phyloP scores from a whole-genome alignment of 2,113 vertebrate species.

The Labrus mixtus region DNA sequence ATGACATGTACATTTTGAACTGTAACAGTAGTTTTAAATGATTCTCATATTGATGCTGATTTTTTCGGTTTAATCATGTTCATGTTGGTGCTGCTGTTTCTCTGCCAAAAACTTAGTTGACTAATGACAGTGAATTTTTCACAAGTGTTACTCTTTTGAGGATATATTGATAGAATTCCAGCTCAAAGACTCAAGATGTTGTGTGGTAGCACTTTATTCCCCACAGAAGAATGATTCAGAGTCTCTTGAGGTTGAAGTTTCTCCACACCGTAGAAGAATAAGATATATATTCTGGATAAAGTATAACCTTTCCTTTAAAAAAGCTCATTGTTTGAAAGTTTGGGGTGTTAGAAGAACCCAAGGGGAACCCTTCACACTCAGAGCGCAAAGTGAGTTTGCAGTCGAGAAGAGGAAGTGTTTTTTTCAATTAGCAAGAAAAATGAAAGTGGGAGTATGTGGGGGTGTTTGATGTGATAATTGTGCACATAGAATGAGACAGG shows the following conservation, averaged over 20 bases:
- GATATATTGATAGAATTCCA: constrained; percentile 8
- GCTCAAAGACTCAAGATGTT: constrained; percentile 5
- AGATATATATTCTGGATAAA: constrained; percentile 6
- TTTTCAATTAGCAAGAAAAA: constrained; percentile 65
- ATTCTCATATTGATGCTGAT: too few relatives aligned
- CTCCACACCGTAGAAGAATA: neutral
- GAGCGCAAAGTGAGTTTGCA: constrained; percentile 62
- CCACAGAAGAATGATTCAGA: constrained; percentile 7
- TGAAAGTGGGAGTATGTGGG: constrained; percentile 1
- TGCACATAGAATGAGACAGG: constrained; percentile 11
- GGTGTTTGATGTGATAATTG: constrained; percentile 53
- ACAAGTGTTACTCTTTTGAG: neutral
- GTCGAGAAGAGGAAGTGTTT: constrained; percentile 57
- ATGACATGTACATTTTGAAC: too few relatives aligned
- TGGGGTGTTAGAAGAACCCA: constrained; percentile 8
- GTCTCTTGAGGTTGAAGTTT: constrained; percentile 7
- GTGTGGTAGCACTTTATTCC: neutral
- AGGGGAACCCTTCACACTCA: neutral
- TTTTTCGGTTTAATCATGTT: neutral
- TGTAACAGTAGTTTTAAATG: too few relatives aligned
- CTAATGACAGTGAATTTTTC: neutral
- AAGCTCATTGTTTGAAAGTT: neutral
- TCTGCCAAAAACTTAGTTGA: constrained; percentile 4
- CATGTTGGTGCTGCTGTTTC: constrained; percentile 3
- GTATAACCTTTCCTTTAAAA: neutral